Percentiles rank a stretch among this genome's conserved stretches.
These are phyloP conservation scores for Pyralis farinalis DNA, from an alignment of 2,888 invertebrate species.

Conservation along the genomic window DNA sequence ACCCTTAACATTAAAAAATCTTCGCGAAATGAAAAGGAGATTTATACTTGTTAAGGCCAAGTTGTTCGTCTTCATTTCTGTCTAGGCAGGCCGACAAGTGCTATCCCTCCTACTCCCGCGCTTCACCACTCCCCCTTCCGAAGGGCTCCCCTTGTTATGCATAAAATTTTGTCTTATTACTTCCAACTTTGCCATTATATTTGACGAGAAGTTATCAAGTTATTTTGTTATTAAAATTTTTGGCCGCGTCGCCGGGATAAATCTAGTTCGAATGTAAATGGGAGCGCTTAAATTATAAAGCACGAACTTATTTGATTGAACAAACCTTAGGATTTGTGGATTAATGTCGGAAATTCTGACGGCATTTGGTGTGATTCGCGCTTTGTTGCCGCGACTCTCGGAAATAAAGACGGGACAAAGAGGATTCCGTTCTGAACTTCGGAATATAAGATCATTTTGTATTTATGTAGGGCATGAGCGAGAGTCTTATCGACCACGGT, in stretches of 20 bases:
- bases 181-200: conserved; percentile 79
- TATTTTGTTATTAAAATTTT: conserved; percentile 81
- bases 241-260: conserved; percentile 55
- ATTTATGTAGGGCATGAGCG: conserved; percentile 15
- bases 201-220: conserved; percentile 77
- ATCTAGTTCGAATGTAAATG: conserved; percentile 75
- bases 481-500: conserved; percentile 17
- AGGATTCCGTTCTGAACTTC: conserved; percentile 23
- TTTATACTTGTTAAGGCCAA: conserved; percentile 76
- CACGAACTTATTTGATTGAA: conserved; percentile 74
- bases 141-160: conserved; percentile 74
- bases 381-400: conserved; percentile 33
- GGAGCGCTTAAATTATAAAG: conserved; percentile 71
- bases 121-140: conserved; percentile 23
- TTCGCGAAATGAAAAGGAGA: conserved; percentile 60
- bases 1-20: conserved; percentile 57
- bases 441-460: conserved; percentile 16
- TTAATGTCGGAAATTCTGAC: conserved; percentile 62
- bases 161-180: conserved; percentile 81
- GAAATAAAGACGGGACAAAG: conserved; percentile 19
- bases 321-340: conserved; percentile 67
- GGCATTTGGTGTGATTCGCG: conserved; percentile 40
- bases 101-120: conserved; percentile 48
- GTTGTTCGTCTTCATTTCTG: conserved; percentile 79
- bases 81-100: conserved; percentile 75